A percentile compares a stretch with the other conserved stretches of the same genome.
phyloP scores from a whole-genome alignment of 2,797 vertebrate genomes.

The Acrocephalus scirpaceus region DNA sequence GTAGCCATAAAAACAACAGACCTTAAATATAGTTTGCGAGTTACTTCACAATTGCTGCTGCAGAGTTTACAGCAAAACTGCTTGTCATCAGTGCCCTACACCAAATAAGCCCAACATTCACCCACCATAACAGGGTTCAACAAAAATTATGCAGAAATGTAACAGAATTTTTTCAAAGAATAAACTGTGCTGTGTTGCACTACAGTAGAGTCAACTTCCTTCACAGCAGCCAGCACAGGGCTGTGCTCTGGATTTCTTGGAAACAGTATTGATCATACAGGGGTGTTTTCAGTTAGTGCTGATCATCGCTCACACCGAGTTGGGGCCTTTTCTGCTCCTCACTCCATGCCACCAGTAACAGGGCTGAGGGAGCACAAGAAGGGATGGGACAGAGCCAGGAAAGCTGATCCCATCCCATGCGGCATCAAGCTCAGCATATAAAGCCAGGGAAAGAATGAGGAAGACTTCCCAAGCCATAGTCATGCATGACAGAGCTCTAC shows the following conservation, averaged over 20 bases:
- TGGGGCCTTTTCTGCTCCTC: too few relatives aligned
- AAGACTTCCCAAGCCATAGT: not conserved
- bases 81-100: not conserved
- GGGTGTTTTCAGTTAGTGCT: not conserved
- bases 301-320: rapidly evolving
- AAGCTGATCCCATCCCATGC: not conserved
- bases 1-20: not conserved
- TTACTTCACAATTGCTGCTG: rapidly evolving
- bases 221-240: rapidly evolving
- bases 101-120: not conserved
- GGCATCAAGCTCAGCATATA: not conserved
- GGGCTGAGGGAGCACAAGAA: not conserved
- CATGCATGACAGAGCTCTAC: rapidly evolving
- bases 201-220: too few relatives aligned
- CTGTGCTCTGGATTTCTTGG: not conserved
- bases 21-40: not conserved
- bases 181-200: not conserved
- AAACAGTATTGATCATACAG: not conserved
- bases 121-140: rapidly evolving
- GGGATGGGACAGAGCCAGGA: not conserved
- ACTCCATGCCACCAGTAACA: not conserved
- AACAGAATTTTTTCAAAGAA: not conserved
- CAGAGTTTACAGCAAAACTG: not conserved
- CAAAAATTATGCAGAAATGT: not conserved
- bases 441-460: not conserved